A percentile compares a stretch with the other conserved stretches of the same genome.
phyloP scores from a whole-genome alignment of 2,888 invertebrate species.

The Caradrina clavipalpis region DNA sequence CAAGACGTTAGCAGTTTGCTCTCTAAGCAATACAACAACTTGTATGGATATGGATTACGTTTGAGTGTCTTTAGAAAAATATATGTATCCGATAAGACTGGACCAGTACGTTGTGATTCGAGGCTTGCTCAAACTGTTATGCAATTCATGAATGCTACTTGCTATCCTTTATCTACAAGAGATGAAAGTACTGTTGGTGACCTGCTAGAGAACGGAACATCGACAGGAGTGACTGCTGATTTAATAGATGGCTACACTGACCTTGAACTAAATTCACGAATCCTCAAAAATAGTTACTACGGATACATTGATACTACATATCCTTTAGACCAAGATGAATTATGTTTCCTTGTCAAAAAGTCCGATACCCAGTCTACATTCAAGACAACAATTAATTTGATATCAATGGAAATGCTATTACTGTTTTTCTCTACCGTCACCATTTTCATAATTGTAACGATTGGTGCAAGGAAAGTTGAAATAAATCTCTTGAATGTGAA shows the following conservation, averaged over 20 bases:
- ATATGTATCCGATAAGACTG: conserved; percentile 75
- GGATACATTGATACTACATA: conserved; percentile 89
- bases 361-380: conserved; percentile 87
- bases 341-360: conserved; percentile 90
- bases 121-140: conserved; percentile 78
- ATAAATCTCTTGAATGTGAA: conserved; percentile 70
- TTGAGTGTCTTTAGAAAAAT: conserved; percentile 83
- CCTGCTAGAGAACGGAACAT: conserved; percentile 82
- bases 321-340: conserved; percentile 88
- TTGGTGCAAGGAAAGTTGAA: conserved; percentile 77
- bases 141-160: conserved; percentile 81
- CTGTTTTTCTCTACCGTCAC: conserved; percentile 76
- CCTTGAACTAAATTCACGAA: conserved; percentile 89
- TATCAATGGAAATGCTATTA: conserved; percentile 77
- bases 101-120: conserved; percentile 78
- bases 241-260: conserved; percentile 89
- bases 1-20: conserved; percentile 77
- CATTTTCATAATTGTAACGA: conserved; percentile 71
- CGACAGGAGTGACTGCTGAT: conserved; percentile 86
- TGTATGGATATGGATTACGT: conserved; percentile 78
- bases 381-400: conserved; percentile 80
- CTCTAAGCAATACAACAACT: conserved; percentile 76
- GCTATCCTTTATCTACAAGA: conserved; percentile 79
- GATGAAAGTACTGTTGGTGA: conserved; percentile 86
- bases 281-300: conserved; percentile 87